Evolutionary conservation across 2,113 vertebrate genomes (phyloP), one percentile per base, ranked within the genome.

Genomic region (Lathamus discolor): DNA sequence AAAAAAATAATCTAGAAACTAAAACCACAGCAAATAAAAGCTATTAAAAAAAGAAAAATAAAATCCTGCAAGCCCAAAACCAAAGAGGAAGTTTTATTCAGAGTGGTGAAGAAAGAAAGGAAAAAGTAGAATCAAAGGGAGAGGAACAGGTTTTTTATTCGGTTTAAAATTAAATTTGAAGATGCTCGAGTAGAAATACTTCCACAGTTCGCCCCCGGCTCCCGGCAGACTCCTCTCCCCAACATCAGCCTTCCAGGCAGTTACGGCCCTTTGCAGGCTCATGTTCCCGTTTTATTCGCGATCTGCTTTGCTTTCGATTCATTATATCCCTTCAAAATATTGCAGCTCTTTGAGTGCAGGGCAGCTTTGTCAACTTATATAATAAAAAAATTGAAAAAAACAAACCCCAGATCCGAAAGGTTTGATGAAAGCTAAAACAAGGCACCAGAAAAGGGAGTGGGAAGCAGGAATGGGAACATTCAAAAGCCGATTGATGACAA

Each of bases 221-320:
- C 44, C 1, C 0, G 6, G 54, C 73, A 81, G 54, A 49, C n/a
- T 75, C 43, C 62, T 72, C 27, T 90, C 43, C 29, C 29, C 43
- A 41, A 0, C 64, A 78, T 20, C 69, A 89, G 52, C 39, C 10
- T 0, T 24, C 31, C 67, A 68, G 15, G 52, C 43, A 74, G 55
- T 23, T 29, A 48, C 1, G 66, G 64, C 55, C 43, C 22, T 61
- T 57, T 25, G 39, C 48, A 55, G 35, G 31, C 63, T 55, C 31
- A 6, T 3, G 13, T 28, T 49, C 64, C 86, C 44, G 28, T 74
- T 88, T 69, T n/a, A 54, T 11, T 13, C 0, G 0, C 0, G 0
- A 35, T 84, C 82, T n/a, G 39, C 39, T 92, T 75, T 51, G 41
- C 87, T 75, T 92, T 94, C 2, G 0, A 49, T 84, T 82, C 10